Base-by-base conservation (phyloP, 2,113 vertebrate species). In the Vimba vimba region DNA sequence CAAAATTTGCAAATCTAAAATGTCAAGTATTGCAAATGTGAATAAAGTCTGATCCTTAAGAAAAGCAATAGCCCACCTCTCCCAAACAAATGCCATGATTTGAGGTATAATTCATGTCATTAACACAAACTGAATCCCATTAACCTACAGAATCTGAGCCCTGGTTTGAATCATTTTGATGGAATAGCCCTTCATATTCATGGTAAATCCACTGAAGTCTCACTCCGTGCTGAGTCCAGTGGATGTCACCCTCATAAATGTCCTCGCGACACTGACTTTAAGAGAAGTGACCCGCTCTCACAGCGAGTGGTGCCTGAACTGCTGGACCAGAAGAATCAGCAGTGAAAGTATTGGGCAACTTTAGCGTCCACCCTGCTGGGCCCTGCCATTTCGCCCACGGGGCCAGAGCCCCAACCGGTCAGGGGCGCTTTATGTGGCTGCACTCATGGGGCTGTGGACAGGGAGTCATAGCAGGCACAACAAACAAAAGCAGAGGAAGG, bases 281-380 rank as follows among this genome's bases (percentile, higher is more conserved):
- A 85, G 85, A 60, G 84, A 86, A 60, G 55, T 69, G 81, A 82
- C 68, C 84, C 55, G 68, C 77, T 85, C 78, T 82, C 73, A 79
- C 30, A 69, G 60, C 52, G 64, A 47, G 79, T 25, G 52, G 23
- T 47, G 84, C 30, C 55, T 47, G 33, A 84, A 30, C 76, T 19
- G 19, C 74, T 62, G 82, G 82, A 74, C 50, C 82, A 76, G 59
- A 82, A 76, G 66, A 84, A 89, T 88, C 68, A 33, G 60, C 66
- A 25, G 79, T 88, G 85, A 89, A 73, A 82, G 83, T 85, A 82
- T 62, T 75, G 86, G 81, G 82, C 87, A 85, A 84, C 76, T 85
- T 78, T 43, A 85, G 79, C 21, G 45, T 52, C 59, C 47, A 69
- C 62, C 69, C 73, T 76, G 86, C 86, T 85, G 89, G 30, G 89